Conservation (phyloP, 2,113 vertebrate species). For the Aplodontia rufa region DNA sequence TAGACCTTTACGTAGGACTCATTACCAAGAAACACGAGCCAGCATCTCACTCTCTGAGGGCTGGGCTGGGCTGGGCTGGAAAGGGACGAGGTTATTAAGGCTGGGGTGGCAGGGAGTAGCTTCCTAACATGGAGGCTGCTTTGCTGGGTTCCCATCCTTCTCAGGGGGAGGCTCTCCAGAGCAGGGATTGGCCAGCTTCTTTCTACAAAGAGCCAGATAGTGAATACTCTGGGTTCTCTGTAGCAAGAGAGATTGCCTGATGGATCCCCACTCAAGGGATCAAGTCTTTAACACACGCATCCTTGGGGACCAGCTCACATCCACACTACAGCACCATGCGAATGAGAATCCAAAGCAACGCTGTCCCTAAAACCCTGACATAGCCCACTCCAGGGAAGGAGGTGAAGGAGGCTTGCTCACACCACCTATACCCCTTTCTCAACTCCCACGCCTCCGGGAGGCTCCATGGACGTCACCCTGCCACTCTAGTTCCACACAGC, state of each 20-base stretch:
- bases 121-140: not conserved
- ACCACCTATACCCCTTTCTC: not conserved
- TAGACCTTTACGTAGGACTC: not conserved
- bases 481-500: not conserved
- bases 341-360: not conserved
- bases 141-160: not conserved
- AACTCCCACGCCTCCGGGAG: no score
- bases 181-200: not conserved
- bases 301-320: not conserved
- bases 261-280: not conserved
- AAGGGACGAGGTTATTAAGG: not conserved
- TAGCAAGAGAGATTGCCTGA: no score
- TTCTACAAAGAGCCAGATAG: not conserved
- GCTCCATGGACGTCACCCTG: not conserved
- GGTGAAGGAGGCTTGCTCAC: not conserved
- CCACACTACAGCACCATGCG: not conserved
- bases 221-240: not conserved
- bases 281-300: not conserved
- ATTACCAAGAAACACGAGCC: not conserved
- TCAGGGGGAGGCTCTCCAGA: not conserved
- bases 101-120: accelerated
- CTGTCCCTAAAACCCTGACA: not conserved
- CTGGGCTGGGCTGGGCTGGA: not conserved
- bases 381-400: not conserved
- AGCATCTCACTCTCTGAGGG: not conserved